A percentile compares a stretch with the other conserved stretches of the same genome.
Evolutionary conservation across 2,888 invertebrate species (phyloP).

Genomic region (Drosophila meridiana): DNA sequence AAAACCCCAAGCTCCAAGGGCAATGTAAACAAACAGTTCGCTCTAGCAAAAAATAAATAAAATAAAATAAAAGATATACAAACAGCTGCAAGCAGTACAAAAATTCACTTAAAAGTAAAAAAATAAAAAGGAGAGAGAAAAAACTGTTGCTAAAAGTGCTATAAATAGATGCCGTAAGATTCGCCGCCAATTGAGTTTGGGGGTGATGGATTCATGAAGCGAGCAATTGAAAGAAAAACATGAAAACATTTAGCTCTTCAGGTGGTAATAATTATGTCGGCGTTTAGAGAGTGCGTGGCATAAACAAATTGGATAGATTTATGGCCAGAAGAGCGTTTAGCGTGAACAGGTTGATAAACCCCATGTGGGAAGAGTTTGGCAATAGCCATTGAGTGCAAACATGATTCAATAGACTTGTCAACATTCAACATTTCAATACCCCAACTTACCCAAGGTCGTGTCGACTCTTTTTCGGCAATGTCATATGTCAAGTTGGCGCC

Average conservation of each 20-base stretch:
- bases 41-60: constrained; percentile 3
- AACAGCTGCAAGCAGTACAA: constrained; percentile 31
- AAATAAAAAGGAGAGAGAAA: not conserved
- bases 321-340: constrained; percentile 16
- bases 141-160: constrained; percentile 3
- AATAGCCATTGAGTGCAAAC: constrained; percentile 2
- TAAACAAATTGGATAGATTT: constrained; percentile 46
- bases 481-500: constrained; percentile 60
- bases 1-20: constrained; percentile 5
- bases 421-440: constrained; percentile 48
- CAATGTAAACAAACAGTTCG: constrained; percentile 38
- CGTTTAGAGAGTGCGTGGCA: constrained; percentile 17
- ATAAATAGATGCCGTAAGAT: constrained; percentile 32
- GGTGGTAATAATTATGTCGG: constrained; percentile 51
- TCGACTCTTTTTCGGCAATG: constrained; percentile 37
- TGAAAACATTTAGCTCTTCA: constrained; percentile 28
- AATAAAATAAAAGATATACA: not conserved
- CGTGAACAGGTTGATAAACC: constrained; percentile 34
- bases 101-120: constrained; percentile 10
- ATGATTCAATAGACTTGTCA: constrained; percentile 43
- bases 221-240: constrained; percentile 3
- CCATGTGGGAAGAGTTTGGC: constrained; percentile 9
- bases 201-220: constrained; percentile 31
- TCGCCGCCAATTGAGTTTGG: not conserved
- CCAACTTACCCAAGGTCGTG: constrained; percentile 32